Evolutionary conservation across 2,888 invertebrate species (phyloP).

Genomic region (Eugnorisma glareosa): DNA sequence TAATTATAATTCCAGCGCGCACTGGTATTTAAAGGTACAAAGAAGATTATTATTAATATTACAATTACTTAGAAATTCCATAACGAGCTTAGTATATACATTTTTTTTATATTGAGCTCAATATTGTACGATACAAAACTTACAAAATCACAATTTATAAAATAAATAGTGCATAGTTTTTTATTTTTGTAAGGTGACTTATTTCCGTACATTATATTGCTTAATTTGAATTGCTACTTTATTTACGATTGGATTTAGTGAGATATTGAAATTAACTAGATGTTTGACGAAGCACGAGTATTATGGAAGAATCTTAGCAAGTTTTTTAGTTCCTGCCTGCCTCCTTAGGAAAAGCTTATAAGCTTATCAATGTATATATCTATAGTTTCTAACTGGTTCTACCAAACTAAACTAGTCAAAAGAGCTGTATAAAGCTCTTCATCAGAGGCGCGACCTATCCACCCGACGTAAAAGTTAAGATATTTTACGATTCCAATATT

Average conservation of each 20-base stretch:
- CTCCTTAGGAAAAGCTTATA: not conserved
- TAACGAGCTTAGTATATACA: slow-evolving; percentile 22
- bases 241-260: not conserved
- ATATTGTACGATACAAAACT: slow-evolving; percentile 38
- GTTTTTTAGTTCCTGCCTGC: slow-evolving; percentile 2
- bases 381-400: slow-evolving; percentile 5
- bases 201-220: slow-evolving; percentile 26
- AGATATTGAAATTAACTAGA: not conserved
- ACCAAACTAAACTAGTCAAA: slow-evolving; percentile 12
- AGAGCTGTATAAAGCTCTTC: slow-evolving; percentile 23
- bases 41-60: not conserved
- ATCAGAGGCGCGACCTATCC: slow-evolving; percentile 13
- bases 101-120: slow-evolving; percentile 40
- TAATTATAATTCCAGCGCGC: not conserved
- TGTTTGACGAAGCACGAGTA: not conserved
- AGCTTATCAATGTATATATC: slow-evolving; percentile 11
- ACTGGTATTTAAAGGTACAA: not conserved
- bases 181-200: not conserved
- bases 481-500: slow-evolving; percentile 16
- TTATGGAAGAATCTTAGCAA: not conserved
- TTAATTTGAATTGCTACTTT: slow-evolving; percentile 7
- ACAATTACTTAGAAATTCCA: slow-evolving; percentile 11
- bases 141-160: slow-evolving; percentile 32
- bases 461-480: not conserved
- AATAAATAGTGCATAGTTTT: slow-evolving; percentile 11